Evolutionary conservation across 2,113 vertebrate genomes (phyloP).

Genomic region (Struthio camelus): DNA sequence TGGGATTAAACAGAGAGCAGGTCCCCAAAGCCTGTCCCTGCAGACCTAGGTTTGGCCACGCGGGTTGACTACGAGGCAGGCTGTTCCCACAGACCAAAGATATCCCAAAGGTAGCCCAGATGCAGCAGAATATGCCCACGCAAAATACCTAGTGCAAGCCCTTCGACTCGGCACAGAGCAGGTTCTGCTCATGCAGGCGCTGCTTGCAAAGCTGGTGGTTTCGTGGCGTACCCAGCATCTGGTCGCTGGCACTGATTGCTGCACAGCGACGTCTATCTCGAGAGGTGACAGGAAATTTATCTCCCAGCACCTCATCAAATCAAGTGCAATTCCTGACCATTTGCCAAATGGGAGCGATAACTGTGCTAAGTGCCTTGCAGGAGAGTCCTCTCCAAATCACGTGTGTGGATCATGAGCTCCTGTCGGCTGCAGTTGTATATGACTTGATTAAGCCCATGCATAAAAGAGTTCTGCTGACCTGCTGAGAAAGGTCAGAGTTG

Average conservation of each 20-base stretch:
- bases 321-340: slow-evolving; percentile 16
- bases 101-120: background rate
- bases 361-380: background rate
- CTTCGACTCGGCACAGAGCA: background rate
- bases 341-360: slow-evolving; percentile 6
- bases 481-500: background rate
- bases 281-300: slow-evolving; percentile 24
- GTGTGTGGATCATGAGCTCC: background rate
- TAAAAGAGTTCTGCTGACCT: background rate
- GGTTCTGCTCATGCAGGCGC: background rate
- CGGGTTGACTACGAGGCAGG: background rate
- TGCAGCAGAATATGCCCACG: background rate
- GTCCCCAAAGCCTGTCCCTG: background rate
- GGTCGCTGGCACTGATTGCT: background rate
- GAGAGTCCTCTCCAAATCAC: background rate
- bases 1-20: background rate
- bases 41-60: background rate
- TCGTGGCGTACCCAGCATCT: background rate
- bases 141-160: background rate
- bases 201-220: background rate
- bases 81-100: background rate
- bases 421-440: background rate
- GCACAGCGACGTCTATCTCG: background rate
- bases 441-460: background rate
- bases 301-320: slow-evolving; percentile 25